phyloP scores from a whole-genome alignment of 1,140 invertebrate genomes.

The Drosophila insularis region DNA sequence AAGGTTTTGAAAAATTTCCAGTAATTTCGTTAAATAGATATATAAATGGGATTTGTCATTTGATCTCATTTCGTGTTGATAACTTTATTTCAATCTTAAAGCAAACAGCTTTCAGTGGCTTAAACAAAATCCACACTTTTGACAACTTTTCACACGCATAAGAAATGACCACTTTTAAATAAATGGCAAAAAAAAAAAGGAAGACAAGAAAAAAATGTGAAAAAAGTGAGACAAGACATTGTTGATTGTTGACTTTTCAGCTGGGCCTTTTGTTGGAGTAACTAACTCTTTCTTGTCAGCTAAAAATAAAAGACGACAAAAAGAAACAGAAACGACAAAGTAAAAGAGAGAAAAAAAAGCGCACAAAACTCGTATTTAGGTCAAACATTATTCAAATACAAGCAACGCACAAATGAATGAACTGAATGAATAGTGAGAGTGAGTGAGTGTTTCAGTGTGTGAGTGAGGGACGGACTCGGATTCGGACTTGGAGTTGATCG shows the following conservation, averaged over 20 bases:
- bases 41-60: constrained; percentile 19
- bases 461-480: constrained; percentile 1
- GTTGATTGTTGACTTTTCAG: constrained; percentile 78
- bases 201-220: constrained; percentile 35
- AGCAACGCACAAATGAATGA: constrained; percentile 58
- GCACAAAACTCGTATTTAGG: constrained; percentile 73
- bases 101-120: constrained; percentile 35
- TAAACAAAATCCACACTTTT: constrained; percentile 44
- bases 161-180: constrained; percentile 59
- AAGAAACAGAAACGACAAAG: constrained; percentile 37
- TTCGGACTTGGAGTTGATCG: constrained; percentile 5
- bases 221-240: constrained; percentile 58
- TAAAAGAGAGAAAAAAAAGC: constrained; percentile 28
- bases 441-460: constrained; percentile 11
- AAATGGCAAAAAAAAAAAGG: constrained; percentile 58
- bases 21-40: constrained; percentile 4
- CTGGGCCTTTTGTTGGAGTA: constrained; percentile 63
- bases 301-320: constrained; percentile 34
- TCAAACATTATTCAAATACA: constrained; percentile 80
- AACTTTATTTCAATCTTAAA: constrained; percentile 36
- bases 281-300: constrained; percentile 73
- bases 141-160: constrained; percentile 75
- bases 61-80: constrained; percentile 41
- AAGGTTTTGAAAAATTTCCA: neutral
- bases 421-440: constrained; percentile 62